These are phyloP conservation scores for Otolemur garnettii DNA, from an alignment of 2,113 vertebrate genomes.

Conservation along the genomic window DNA sequence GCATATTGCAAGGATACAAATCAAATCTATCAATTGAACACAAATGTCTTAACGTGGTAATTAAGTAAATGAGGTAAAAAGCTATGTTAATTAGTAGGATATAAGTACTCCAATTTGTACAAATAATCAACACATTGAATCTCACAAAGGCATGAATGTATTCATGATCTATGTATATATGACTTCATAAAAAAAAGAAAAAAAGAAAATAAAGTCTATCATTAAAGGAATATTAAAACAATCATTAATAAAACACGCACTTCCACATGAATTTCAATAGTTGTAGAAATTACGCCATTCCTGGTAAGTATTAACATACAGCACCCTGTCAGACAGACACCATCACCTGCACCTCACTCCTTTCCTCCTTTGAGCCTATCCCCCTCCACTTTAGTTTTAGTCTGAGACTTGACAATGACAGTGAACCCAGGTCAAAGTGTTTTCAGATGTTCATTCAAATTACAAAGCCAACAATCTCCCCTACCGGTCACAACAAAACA, in stretches of 20 bases:
- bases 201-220: neutral
- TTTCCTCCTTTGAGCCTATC: neutral
- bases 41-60: no score
- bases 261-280: neutral
- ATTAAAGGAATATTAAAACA: no score
- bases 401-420: slow-evolving; percentile 19
- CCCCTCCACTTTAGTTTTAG: neutral
- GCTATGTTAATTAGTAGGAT: no score
- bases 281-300: neutral
- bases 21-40: no score
- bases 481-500: neutral
- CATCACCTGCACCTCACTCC: neutral
- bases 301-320: neutral
- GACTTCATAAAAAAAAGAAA: no score
- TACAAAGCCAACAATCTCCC: neutral
- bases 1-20: no score
- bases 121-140: no score
- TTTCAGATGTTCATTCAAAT: neutral
- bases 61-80: no score
- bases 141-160: no score
- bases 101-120: no score
- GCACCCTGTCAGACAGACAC: neutral
- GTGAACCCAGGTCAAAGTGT: neutral
- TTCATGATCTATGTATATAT: no score
- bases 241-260: neutral